Percentiles rank a stretch among this genome's conserved stretches.
phyloP scores from a whole-genome alignment of 2,113 vertebrate species.

The Sisor rabdophorus region DNA sequence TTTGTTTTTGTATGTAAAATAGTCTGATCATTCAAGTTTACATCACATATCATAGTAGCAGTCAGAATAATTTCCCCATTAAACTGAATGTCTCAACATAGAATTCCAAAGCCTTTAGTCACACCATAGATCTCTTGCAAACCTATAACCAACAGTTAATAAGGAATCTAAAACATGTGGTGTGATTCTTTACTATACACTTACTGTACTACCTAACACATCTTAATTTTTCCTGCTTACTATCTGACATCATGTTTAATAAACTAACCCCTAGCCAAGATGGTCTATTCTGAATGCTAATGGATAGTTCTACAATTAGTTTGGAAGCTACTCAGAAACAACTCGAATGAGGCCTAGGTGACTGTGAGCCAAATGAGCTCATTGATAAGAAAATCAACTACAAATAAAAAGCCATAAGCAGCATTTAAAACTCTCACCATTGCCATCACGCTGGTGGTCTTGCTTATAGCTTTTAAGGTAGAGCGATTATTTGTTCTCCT shows the following conservation, averaged over 20 bases:
- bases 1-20: background rate
- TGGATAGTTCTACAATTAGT: background rate
- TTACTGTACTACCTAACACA: background rate
- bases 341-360: conserved; percentile 7
- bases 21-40: background rate
- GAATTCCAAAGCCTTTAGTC: background rate
- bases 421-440: background rate
- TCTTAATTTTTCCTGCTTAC: background rate
- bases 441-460: background rate
- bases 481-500: background rate
- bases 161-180: background rate
- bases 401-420: background rate
- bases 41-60: background rate
- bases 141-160: background rate
- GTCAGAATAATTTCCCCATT: background rate
- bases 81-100: background rate
- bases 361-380: background rate
- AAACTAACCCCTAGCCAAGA: background rate
- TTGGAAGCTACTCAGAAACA: background rate
- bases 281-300: background rate
- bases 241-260: background rate
- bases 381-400: background rate
- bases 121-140: background rate
- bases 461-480: background rate
- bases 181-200: background rate